Base-by-base conservation (phyloP, 2,113 vertebrate genomes). In the Phoxinus phoxinus region DNA sequence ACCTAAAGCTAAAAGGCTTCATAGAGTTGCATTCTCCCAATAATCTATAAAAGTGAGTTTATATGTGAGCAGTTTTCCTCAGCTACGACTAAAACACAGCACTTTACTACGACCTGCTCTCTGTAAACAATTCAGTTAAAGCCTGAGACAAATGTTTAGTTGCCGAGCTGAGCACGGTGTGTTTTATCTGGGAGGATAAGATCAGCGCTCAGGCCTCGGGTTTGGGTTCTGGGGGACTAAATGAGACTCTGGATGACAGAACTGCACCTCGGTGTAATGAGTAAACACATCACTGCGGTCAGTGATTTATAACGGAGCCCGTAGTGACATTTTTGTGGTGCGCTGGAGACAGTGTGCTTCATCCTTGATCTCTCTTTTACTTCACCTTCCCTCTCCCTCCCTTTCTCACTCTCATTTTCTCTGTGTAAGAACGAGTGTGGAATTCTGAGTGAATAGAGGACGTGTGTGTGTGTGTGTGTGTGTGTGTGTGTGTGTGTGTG, bases 281-380 rank as follows among this genome's bases (percentile, higher is more conserved):
- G 91, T 94, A 94, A 94, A 94, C 90, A 93, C 88, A 93, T 93
- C 91, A 92, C 90, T 93, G 85, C 79, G 89, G 85, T 76, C 86
- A 90, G 90, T 93, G 92, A 95, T 94, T 95, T 94, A 94, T 94
- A 91, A 90, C 89, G 25, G n/a, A 63, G 86, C 89, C 88, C 82
- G 65, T 85, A 87, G 91, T 93, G 91, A 94, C 94, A 94, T 93
- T 93, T 93, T 90, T 89, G 91, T 89, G 75, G 78, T 53, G 75
- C 89, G 87, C 89, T 86, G 87, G 69, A 91, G 88, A 74, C 78
- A 21, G 74, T 41, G 81, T 88, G 73, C 74, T 75, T 82, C 84
- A 84, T 87, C 83, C 83, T 85, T 85, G 44, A 83, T 86, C 87
- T 86, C 69, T 86, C 77, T 74, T 83, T 85, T 85, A 84, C 37